Conservation (phyloP, 2,113 vertebrate genomes). For the Heterocephalus glaber region DNA sequence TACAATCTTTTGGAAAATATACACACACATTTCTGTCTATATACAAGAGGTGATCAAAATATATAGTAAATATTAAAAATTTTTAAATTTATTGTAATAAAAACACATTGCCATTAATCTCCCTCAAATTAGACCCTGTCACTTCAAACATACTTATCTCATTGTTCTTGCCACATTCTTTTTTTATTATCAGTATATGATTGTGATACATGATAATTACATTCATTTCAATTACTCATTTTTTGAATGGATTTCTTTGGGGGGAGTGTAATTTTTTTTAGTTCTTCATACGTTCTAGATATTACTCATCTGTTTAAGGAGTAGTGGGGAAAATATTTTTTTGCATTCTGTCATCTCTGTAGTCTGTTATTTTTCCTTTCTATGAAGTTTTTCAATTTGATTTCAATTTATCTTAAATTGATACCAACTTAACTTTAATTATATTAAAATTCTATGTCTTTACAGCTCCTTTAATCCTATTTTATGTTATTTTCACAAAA, state of each 20-base stretch:
- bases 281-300: not conserved
- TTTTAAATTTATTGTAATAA: too few relatives aligned
- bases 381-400: not conserved
- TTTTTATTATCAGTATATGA: too few relatives aligned
- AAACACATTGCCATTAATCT: too few relatives aligned
- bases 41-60: too few relatives aligned
- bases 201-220: too few relatives aligned
- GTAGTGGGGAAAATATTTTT: not conserved
- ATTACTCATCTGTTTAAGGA: not conserved
- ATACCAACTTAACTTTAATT: not conserved
- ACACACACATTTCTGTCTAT: too few relatives aligned
- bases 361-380: not conserved
- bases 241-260: not conserved
- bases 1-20: too few relatives aligned
- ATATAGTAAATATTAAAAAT: too few relatives aligned
- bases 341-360: not conserved
- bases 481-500: not conserved
- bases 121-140: too few relatives aligned
- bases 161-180: too few relatives aligned
- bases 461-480: not conserved
- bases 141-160: too few relatives aligned
- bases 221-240: not conserved
- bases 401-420: not conserved
- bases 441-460: not conserved
- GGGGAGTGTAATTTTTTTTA: not conserved